A percentile compares a stretch with the other conserved stretches of the same genome.
Evolutionary conservation across 1,140 invertebrate species (phyloP).

Genomic region (Zelostemma sp.): DNA sequence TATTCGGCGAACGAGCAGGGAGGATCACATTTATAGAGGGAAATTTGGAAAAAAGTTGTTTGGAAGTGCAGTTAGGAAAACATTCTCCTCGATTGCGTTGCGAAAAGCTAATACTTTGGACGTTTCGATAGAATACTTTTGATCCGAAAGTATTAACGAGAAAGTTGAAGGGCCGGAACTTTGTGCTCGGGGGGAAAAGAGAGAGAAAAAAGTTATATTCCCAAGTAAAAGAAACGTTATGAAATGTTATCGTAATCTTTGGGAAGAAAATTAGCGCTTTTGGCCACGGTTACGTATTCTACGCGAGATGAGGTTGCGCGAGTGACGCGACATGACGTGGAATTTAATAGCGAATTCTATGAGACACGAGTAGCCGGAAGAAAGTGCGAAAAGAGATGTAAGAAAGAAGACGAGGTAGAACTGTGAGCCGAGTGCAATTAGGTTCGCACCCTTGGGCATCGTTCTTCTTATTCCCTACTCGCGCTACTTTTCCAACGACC

Average conservation of each 20-base stretch:
- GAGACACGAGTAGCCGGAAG: conserved; percentile 32
- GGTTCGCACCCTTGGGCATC: conserved; percentile 59
- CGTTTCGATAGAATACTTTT: conserved; percentile 6
- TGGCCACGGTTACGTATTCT: neutral
- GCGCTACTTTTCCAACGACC: conserved; percentile 34
- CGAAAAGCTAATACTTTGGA: conserved; percentile 11
- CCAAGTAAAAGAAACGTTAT: neutral
- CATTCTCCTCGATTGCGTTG: conserved; percentile 13
- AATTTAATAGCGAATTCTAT: conserved; percentile 48
- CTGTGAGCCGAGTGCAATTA: conserved; percentile 60
- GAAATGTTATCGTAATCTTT: conserved; percentile 1
- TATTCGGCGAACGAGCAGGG: conserved; percentile 7
- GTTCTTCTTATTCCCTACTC: conserved; percentile 54
- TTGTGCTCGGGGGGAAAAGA: neutral
- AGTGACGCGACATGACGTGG: conserved; percentile 41
- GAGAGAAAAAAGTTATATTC: conserved; percentile 7
- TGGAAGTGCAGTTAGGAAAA: conserved; percentile 15
- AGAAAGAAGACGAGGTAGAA: conserved; percentile 43
- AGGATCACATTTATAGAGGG: conserved; percentile 7
- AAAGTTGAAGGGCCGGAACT: conserved; percentile 9
- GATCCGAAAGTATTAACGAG: conserved; percentile 13
- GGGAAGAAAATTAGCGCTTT: conserved; percentile 9
- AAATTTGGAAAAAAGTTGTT: conserved; percentile 9
- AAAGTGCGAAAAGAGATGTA: conserved; percentile 49
- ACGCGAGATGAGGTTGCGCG: conserved; percentile 37